phyloP scores from a whole-genome alignment of 2,888 invertebrate genomes.

The Drosophila limbata region DNA sequence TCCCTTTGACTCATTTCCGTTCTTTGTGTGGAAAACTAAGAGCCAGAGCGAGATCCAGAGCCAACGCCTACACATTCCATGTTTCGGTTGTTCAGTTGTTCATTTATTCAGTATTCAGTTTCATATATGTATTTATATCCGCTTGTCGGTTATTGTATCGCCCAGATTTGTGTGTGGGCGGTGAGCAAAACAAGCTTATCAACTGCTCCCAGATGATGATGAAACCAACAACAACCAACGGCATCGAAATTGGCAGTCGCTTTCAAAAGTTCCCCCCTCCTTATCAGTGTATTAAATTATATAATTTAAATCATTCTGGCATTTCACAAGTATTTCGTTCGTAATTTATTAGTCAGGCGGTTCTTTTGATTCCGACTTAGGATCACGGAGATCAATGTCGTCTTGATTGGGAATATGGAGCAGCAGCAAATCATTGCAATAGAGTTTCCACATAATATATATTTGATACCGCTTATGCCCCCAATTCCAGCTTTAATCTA shows the following conservation, averaged over 20 bases:
- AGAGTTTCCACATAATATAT: slow-evolving; percentile 6
- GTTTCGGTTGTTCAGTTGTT: slow-evolving; percentile 8
- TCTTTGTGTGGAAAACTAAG: slow-evolving; percentile 32
- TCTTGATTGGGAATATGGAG: slow-evolving; percentile 47
- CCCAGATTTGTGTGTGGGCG: slow-evolving; percentile 23
- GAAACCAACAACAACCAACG: slow-evolving; percentile 1
- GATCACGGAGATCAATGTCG: slow-evolving; percentile 64
- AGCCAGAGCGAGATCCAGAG: slow-evolving; percentile 1
- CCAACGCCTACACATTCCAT: slow-evolving; percentile 25
- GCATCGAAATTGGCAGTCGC: slow-evolving; percentile 6
- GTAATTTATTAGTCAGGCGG: slow-evolving; percentile 29
- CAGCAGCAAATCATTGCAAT: slow-evolving; percentile 37
- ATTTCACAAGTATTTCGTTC: slow-evolving; percentile 13
- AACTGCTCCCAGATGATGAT: slow-evolving; percentile 11
- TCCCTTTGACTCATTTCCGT: slow-evolving; percentile 57
- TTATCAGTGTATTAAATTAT: slow-evolving; percentile 8
- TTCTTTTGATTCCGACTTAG: slow-evolving; percentile 45
- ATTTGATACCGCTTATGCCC: slow-evolving; percentile 26
- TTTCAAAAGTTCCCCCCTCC: background rate
- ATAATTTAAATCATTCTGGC: slow-evolving; percentile 6
- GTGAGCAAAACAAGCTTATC: slow-evolving; percentile 30
- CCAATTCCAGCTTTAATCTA: slow-evolving; percentile 19
- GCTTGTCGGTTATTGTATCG: slow-evolving; percentile 1
- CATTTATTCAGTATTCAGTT: slow-evolving; percentile 8
- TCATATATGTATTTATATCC: slow-evolving; percentile 28